Base-by-base conservation (phyloP, 2,797 vertebrate species). In the Poecilia picta region DNA sequence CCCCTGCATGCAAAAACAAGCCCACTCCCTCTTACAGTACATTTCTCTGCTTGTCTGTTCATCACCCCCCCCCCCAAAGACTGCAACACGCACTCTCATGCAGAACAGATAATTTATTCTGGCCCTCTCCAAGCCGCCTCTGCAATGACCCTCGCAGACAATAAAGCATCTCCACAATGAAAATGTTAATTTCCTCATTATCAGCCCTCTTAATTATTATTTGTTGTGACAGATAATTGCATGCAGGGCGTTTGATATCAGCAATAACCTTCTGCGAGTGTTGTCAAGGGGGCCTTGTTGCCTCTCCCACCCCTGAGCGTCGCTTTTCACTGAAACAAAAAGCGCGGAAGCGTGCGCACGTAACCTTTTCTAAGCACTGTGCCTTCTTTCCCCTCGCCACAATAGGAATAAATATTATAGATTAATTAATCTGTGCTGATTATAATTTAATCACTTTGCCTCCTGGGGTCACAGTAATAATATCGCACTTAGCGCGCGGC, bases 341-440 rank as follows among this genome's bases (percentile, higher is more conserved):
- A 96, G 95, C 94, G 93, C 92, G 94, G 95, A 95, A 95, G 95
- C 94, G 96, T 96, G 96, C 95, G 95, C 96, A 88, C 87, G 94
- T 97, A 97, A 97, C 97, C 97, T 98, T 98, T 97, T 89, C 88
- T 85, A 36, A 89, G 89, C 85, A 96, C 96, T 88, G 95, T 93
- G 94, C 95, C 96, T 97, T 86, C 94, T 96, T 95, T 96, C 93
- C 87, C 94, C 96, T 95, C 95, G 91, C 94, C 96, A 97, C 96
- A 97, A 97, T 97, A 97, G 97, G 96, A 97, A 97, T 97, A 98
- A 99, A 98, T 99, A 98, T 98, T 99, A 98, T 97, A 98, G 97
- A 99, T 98, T 98, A 98, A 98, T 99, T 98, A 98, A 98, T 98
- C 97, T 95, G 94, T 84, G 94, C 96, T 98, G 97, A 98, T 98